A percentile compares a stretch with the other conserved stretches of the same genome.
These are phyloP conservation scores for Eleginops maclovinus DNA, from an alignment of 2,113 vertebrate species.

Conservation along the genomic window DNA sequence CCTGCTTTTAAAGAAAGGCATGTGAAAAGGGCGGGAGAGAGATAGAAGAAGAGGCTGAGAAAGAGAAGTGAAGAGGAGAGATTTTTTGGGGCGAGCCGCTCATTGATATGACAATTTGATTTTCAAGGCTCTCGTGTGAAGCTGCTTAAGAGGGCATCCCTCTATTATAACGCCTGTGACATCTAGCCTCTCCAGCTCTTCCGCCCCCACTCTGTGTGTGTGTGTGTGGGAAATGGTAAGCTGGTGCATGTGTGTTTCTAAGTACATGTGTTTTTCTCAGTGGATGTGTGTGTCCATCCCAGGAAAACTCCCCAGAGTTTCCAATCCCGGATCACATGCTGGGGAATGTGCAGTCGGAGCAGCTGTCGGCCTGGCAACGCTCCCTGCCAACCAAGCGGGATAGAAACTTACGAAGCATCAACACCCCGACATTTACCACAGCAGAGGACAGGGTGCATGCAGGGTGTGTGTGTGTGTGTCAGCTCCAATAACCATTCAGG, in stretches of 20 bases:
- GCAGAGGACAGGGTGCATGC: constrained; percentile 41
- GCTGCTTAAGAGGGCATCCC: constrained; percentile 77
- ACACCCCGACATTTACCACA: constrained; percentile 55
- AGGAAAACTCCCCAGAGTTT: constrained; percentile 63
- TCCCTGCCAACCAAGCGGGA: constrained; percentile 53
- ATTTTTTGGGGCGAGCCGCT: constrained; percentile 34
- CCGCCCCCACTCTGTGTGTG: constrained; percentile 16
- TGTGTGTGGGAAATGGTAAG: constrained; percentile 22
- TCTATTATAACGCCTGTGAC: constrained; percentile 74
- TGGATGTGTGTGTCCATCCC: constrained; percentile 25
- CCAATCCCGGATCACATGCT: constrained; percentile 70
- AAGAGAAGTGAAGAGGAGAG: constrained; percentile 43
- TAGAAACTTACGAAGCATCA: constrained; percentile 62
- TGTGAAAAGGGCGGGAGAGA: constrained; percentile 28
- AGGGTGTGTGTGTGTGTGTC: constrained; percentile 19
- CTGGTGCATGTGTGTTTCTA: constrained; percentile 36
- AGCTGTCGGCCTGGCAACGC: constrained; percentile 77
- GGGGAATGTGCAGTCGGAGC: constrained; percentile 76
- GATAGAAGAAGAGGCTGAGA: constrained; percentile 35
- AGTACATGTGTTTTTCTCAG: constrained; percentile 50
- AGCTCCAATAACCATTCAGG: constrained; percentile 41
- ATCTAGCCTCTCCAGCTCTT: constrained; percentile 69
- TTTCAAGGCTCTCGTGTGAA: constrained; percentile 72
- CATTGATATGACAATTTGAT: constrained; percentile 83
- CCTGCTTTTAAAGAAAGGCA: constrained; percentile 58